Evolutionary conservation across 2,888 invertebrate genomes (phyloP).

Genomic region (Kuschelorhynchus macadamiae): DNA sequence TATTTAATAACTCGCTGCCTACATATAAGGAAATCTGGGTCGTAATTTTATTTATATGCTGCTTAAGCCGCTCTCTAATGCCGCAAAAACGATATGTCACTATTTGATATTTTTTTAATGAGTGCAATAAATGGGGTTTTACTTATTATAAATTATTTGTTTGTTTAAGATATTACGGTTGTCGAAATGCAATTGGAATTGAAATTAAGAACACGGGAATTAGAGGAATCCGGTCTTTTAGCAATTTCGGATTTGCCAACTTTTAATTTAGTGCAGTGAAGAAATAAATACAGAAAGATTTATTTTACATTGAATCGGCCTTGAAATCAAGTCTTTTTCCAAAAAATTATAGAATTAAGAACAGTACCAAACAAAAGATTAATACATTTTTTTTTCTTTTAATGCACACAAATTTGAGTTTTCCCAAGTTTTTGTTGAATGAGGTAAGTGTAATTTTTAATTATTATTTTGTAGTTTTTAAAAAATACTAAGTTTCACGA

Average conservation of each 20-base stretch:
- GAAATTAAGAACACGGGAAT: constrained; percentile 13
- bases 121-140: constrained; percentile 21
- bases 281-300: not conserved
- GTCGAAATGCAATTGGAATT: constrained; percentile 24
- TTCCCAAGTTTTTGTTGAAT: no score
- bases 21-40: constrained; percentile 42
- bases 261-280: not conserved
- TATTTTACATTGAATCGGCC: no score
- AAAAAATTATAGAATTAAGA: no score
- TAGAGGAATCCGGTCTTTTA: constrained; percentile 12
- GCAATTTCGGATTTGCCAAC: not conserved
- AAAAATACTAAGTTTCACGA: no score
- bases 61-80: constrained; percentile 42
- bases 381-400: no score
- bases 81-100: constrained; percentile 50
- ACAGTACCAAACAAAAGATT: no score
- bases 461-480: no score
- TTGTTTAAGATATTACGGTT: constrained; percentile 29
- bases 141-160: constrained; percentile 39
- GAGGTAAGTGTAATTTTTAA: no score
- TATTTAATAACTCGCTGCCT: constrained; percentile 44
- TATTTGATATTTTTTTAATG: constrained; percentile 27
- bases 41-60: constrained; percentile 37
- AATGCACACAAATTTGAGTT: no score
- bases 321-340: no score